Percentiles rank a stretch among this genome's conserved stretches.
Conservation (phyloP, 2,113 vertebrate species). For the Danio rerio region GRCz12tu NC_133187.1:46569001-46569500, state of each 20-base stretch:
- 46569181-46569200: constrained; percentile 31
- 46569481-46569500: too few relatives aligned
- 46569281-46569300: not conserved
- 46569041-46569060: too few relatives aligned
- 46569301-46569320: not conserved
- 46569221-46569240: constrained; percentile 20
- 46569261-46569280: not conserved
- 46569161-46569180: not conserved
- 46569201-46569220: constrained; percentile 61
- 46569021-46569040: too few relatives aligned
- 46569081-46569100: not conserved
- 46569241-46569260: not conserved
- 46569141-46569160: constrained; percentile 11
- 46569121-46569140: not conserved
- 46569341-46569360: too few relatives aligned
- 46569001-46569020: too few relatives aligned
- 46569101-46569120: not conserved
- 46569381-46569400: too few relatives aligned
- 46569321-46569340: not conserved
- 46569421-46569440: too few relatives aligned
- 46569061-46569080: too few relatives aligned
- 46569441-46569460: too few relatives aligned
- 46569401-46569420: too few relatives aligned
- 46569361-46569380: not conserved
- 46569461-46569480: too few relatives aligned